These are phyloP conservation scores for Eupithecia pulchellata DNA, from an alignment of 2,888 invertebrate species.

Conservation along the genomic window DNA sequence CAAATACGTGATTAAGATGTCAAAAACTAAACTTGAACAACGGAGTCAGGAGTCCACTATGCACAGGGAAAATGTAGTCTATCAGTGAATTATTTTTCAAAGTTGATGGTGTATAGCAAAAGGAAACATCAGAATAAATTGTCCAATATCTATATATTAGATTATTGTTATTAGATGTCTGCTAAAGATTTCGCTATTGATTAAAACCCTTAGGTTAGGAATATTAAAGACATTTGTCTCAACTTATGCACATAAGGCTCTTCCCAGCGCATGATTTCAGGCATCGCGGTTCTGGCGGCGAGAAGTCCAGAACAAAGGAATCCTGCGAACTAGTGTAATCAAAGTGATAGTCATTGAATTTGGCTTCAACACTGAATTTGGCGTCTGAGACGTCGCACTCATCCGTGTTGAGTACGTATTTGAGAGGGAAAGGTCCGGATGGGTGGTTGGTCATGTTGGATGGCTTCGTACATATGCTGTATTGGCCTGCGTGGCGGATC, in stretches of 20 bases:
- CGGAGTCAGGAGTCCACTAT: neutral
- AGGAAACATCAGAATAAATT: neutral
- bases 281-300: constrained; percentile 71
- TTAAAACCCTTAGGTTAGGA: no score
- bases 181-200: neutral
- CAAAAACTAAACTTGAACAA: neutral
- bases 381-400: constrained; percentile 38
- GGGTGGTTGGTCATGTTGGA: constrained; percentile 72
- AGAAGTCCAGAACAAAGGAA: constrained; percentile 76
- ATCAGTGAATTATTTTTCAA: no score
- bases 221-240: constrained; percentile 33
- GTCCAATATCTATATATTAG: neutral
- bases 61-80: neutral
- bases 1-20: no score
- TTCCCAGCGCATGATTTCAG: constrained; percentile 66
- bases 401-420: constrained; percentile 73
- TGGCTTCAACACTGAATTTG: constrained; percentile 76
- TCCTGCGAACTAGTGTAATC: constrained; percentile 77
- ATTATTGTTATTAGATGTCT: neutral
- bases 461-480: constrained; percentile 75
- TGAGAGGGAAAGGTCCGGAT: constrained; percentile 73
- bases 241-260: constrained; percentile 54
- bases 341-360: constrained; percentile 77
- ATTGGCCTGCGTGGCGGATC: constrained; percentile 71
- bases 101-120: neutral